A percentile compares a stretch with the other conserved stretches of the same genome.
phyloP scores from a whole-genome alignment of 2,113 vertebrate species.

The Sylvia atricapilla region DNA sequence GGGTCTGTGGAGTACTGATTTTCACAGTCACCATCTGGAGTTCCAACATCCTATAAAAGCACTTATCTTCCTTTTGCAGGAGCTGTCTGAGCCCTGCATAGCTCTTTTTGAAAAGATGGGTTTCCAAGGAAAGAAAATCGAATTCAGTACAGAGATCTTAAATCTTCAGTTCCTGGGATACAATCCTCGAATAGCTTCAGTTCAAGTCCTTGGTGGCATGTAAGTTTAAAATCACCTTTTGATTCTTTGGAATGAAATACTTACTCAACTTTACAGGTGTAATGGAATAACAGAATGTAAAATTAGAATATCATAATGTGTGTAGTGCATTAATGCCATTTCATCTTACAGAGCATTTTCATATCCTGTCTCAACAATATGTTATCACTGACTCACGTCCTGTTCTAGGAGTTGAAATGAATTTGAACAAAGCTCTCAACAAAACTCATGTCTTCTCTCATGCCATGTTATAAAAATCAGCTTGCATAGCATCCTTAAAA shows the following conservation, averaged over 20 bases:
- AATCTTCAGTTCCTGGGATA: constrained; percentile 82
- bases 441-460: neutral
- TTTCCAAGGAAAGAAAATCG: constrained; percentile 84
- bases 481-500: neutral
- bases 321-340: neutral
- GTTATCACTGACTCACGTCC: neutral
- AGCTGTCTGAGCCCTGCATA: constrained; percentile 88
- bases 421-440: neutral
- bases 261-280: neutral
- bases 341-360: neutral
- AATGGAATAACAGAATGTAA: neutral
- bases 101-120: constrained; percentile 82
- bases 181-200: constrained; percentile 78
- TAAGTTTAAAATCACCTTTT: constrained; percentile 75
- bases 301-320: neutral
- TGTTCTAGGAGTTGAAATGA: neutral
- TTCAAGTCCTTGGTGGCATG: constrained; percentile 90
- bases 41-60: neutral
- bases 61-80: constrained; percentile 72
- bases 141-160: constrained; percentile 74
- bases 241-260: neutral
- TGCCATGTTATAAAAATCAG: neutral
- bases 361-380: neutral
- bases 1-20: neutral
- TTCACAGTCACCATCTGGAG: neutral